Percentiles rank a stretch among this genome's conserved stretches.
These are phyloP conservation scores for Alosa alosa DNA, from an alignment of 2,113 vertebrate species.

Conservation along the genomic window DNA sequence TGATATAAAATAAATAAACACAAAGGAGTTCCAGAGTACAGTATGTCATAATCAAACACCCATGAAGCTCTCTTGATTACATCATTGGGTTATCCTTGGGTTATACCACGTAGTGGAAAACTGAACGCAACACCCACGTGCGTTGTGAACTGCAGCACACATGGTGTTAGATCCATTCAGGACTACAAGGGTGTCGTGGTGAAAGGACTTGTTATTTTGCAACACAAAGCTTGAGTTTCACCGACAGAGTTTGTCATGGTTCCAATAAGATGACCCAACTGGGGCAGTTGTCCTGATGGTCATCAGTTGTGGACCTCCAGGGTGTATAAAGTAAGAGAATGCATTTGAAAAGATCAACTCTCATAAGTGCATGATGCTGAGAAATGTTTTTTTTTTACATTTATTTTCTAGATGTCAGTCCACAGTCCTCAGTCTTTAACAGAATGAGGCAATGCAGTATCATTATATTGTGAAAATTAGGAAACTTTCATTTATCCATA, in stretches of 20 bases:
- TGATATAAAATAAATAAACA: not conserved
- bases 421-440: not conserved
- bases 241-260: conserved; percentile 31
- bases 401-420: not conserved
- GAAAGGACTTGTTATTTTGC: conserved; percentile 43
- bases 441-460: not conserved
- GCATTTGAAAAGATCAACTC: not conserved
- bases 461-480: not conserved
- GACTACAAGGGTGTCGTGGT: conserved; percentile 27
- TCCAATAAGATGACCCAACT: conserved; percentile 48
- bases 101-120: not conserved
- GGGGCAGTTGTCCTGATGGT: conserved; percentile 35
- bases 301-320: conserved; percentile 39
- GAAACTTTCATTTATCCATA: too few species aligned
- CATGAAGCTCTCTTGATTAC: not conserved
- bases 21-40: not conserved
- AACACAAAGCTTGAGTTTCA: conserved; percentile 37
- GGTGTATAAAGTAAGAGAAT: conserved; percentile 12
- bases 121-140: not conserved
- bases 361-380: not conserved
- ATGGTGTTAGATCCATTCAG: conserved; percentile 28
- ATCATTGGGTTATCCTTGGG: not conserved
- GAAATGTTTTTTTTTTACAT: not conserved
- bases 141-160: not conserved
- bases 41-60: not conserved